Evolutionary conservation across 1,140 invertebrate species (phyloP), one percentile per base, ranked within the genome.

Genomic region (Platyura marginata): DNA sequence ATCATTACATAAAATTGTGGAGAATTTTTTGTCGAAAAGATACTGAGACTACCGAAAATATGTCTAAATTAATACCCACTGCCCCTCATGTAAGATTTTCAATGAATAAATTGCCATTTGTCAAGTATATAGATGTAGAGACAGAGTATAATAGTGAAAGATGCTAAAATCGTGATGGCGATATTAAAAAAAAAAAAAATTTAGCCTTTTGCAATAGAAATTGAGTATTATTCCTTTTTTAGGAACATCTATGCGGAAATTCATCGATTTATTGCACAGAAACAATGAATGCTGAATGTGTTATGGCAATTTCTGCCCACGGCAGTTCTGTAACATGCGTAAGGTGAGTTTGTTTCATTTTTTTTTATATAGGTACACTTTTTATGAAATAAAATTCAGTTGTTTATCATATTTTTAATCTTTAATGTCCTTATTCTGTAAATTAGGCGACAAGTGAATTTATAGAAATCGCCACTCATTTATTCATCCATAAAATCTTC

Each of bases 1-100:
- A 82, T 56, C 70, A 80, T 51, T 54, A 67, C n/a, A 69, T 84
- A 1, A 80, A 80, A 56, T 50, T 85, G 9, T 87, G 82, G 82
- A 68, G 37, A 22, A 43, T 53, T 11, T 43, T 33, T 5, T 42
- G 44, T 40, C 36, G 5, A 39, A n/a, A 32, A 8, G 46, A 48
- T 19, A 47, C 47, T 4, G 55, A 53, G 11, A 51, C 48, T 10
- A 56, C 59, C 40, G 48, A 29, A 15, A 51, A 59, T 18, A 48
- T 47, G 6, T 39, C 41, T 1, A 11, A 25, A 33, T 21, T 42
- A 32, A 15, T 46, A 6, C 40, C 41, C 18, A 21, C 40, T 2
- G 16, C 15, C 15, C 16, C 34, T n/a, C 5, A 36, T 5, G 34
- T 36, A n/a, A 6, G 15, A n/a, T 36, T n/a, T 36, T 36, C 15